Percentiles rank a stretch among this genome's conserved stretches.
phyloP scores from a whole-genome alignment of 2,113 vertebrate genomes.

The Apaloderma vittatum region DNA sequence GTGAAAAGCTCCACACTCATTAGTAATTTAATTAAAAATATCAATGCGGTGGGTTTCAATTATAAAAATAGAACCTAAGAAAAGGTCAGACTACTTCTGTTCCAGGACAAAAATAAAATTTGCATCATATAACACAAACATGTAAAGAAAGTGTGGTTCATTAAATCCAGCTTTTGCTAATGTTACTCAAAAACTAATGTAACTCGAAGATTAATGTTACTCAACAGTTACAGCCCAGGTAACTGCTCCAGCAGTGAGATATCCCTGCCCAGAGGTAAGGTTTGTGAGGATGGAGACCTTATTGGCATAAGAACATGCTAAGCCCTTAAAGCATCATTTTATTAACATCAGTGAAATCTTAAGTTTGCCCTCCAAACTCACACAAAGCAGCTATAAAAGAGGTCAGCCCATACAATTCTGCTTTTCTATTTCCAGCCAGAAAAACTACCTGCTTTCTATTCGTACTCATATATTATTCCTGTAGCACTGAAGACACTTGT shows the following conservation, averaged over 20 bases:
- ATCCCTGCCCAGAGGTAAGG: neutral
- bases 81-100: neutral
- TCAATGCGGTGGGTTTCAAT: neutral
- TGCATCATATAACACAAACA: accelerated
- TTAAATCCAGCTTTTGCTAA: neutral
- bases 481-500: neutral
- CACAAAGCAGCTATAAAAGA: neutral
- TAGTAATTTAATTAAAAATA: neutral
- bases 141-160: neutral
- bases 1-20: neutral
- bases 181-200: neutral
- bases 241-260: neutral
- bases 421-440: neutral
- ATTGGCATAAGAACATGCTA: neutral
- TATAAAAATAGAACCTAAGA: neutral
- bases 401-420: neutral
- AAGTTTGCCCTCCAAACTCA: neutral
- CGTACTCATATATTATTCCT: neutral
- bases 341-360: neutral
- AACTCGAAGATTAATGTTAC: too few species aligned
- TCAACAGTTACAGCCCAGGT: neutral
- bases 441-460: neutral
- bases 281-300: neutral
- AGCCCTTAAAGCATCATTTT: neutral
- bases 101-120: neutral